phyloP scores from a whole-genome alignment of 1,140 invertebrate genomes.

The Subanguina moxae region DNA sequence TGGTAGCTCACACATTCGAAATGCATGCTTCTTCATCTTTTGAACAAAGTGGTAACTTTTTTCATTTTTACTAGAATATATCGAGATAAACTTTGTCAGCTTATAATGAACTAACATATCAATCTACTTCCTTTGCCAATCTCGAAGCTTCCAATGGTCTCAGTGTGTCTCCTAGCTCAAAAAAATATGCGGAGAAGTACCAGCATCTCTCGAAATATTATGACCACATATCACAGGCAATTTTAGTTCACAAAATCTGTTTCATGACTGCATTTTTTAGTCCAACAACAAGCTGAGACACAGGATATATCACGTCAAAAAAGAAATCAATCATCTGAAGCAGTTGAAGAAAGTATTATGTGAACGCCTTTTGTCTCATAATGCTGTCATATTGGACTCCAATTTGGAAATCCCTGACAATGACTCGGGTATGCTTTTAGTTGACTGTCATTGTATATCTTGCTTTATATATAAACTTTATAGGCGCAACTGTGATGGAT shows the following conservation, averaged over 20 bases:
- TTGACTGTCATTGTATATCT: not conserved
- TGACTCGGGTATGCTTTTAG: constrained; percentile 4
- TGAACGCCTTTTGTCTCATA: constrained; percentile 15
- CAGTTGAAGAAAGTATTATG: constrained; percentile 26
- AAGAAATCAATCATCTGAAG: constrained; percentile 32
- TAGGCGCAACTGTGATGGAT: constrained; percentile 1
- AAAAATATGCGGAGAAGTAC: constrained; percentile 6
- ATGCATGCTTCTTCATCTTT: no score
- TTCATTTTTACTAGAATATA: no score
- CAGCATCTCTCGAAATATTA: constrained; percentile 16
- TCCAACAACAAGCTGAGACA: constrained; percentile 19
- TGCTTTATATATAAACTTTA: not conserved
- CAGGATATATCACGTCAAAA: constrained; percentile 25
- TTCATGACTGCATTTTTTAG: constrained; percentile 10
- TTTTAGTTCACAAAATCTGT: not conserved
- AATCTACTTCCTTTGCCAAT: no score
- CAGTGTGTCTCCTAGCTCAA: not conserved
- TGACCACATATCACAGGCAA: constrained; percentile 13
- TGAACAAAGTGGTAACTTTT: no score
- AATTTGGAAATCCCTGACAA: constrained; percentile 35
- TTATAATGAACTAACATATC: no score
- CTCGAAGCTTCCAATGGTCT: not conserved
- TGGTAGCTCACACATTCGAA: no score
- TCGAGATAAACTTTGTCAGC: no score
- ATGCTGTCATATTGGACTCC: constrained; percentile 19